A percentile compares a stretch with the other conserved stretches of the same genome.
phyloP scores from a whole-genome alignment of 2,888 invertebrate genomes.

The Cerastis leucographa region DNA sequence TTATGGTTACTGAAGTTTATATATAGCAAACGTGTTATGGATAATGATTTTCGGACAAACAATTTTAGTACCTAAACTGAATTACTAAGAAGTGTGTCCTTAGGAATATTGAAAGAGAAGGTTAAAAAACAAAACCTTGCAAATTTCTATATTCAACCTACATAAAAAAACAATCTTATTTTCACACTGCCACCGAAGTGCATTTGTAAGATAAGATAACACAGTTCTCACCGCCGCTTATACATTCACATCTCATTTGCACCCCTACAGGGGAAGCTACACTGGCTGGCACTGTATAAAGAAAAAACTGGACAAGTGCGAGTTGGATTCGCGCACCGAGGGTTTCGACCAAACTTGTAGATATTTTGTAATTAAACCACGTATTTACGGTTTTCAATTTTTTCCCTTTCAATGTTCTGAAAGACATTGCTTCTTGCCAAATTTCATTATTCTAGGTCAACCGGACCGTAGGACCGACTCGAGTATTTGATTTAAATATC shows the following conservation, averaged over 20 bases:
- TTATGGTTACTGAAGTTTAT: no score
- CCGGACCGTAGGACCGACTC: no score
- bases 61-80: no score
- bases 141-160: neutral
- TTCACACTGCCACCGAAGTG: constrained; percentile 4
- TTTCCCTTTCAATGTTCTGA: neutral
- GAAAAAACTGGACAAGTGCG: neutral
- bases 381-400: neutral
- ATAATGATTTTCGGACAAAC: no score
- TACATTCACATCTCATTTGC: constrained; percentile 32
- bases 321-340: neutral
- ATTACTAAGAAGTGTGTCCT: no score
- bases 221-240: constrained; percentile 22
- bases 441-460: neutral
- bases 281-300: neutral
- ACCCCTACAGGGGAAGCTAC: neutral
- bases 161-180: neutral
- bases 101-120: neutral
- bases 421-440: no score
- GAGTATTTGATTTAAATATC: no score
- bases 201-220: constrained; percentile 33
- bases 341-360: neutral
- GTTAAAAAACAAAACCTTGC: neutral
- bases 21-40: no score
- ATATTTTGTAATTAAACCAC: neutral